Conservation (phyloP, 1,140 invertebrate species). For the Caerostris extrusa region DNA sequence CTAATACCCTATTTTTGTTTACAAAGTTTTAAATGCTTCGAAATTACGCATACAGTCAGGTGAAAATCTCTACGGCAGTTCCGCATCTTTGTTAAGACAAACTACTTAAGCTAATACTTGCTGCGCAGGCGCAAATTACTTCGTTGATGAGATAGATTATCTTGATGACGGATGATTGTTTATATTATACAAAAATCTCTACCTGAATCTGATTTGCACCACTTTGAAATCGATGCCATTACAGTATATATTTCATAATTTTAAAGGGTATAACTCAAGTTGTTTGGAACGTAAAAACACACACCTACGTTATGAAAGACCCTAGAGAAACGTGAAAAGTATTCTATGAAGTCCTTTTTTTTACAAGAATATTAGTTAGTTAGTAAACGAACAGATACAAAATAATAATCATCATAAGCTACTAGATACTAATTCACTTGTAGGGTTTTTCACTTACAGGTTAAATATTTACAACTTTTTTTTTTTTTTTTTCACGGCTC, state of each 20-base stretch:
- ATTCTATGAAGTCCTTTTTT: constrained; percentile 17
- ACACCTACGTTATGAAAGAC: constrained; percentile 15
- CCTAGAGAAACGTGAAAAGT: constrained; percentile 17
- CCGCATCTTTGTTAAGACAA: constrained; percentile 31
- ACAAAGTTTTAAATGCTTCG: constrained; percentile 31
- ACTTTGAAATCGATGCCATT: constrained; percentile 4
- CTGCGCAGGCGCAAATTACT: constrained; percentile 46
- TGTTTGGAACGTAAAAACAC: constrained; percentile 15
- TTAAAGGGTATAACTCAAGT: constrained; percentile 7
- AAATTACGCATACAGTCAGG: constrained; percentile 17
- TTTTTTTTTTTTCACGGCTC: not conserved
- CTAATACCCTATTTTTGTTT: constrained; percentile 18
- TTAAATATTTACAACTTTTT: not conserved
- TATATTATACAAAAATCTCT: constrained; percentile 42
- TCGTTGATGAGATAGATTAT: constrained; percentile 49
- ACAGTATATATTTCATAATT: not conserved
- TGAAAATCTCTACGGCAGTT: constrained; percentile 29
- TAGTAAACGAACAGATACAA: not conserved
- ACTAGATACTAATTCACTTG: not conserved
- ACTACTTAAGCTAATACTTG: constrained; percentile 42
- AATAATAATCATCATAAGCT: not conserved
- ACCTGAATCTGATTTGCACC: constrained; percentile 53
- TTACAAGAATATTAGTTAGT: constrained; percentile 9
- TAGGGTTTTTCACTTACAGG: not conserved
- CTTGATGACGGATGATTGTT: constrained; percentile 31